Percentiles rank a stretch among this genome's conserved stretches.
Conservation (phyloP, 2,888 invertebrate genomes). For the Scaptomyza tumidula region DNA sequence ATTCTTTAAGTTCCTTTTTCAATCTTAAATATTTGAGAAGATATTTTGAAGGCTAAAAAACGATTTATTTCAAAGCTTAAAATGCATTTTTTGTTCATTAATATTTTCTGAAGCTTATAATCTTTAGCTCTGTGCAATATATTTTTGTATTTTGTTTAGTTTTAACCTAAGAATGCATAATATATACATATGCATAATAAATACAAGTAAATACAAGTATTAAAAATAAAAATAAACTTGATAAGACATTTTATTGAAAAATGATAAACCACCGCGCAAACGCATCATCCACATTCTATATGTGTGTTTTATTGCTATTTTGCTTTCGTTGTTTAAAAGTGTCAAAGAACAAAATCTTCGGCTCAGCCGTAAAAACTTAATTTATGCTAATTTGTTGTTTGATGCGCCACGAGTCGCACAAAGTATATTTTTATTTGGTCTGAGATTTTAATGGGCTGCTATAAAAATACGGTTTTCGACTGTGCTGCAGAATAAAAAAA, state of each 20-base stretch:
- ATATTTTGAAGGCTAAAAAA: too few relatives aligned
- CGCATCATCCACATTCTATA: neutral
- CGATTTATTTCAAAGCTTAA: too few relatives aligned
- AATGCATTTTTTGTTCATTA: too few relatives aligned
- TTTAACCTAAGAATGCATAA: too few relatives aligned
- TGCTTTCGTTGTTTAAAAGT: constrained; percentile 20
- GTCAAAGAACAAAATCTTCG: constrained; percentile 44
- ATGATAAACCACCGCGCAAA: too few relatives aligned
- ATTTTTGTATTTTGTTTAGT: too few relatives aligned
- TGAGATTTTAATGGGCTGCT: constrained; percentile 46
- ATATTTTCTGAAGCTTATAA: too few relatives aligned
- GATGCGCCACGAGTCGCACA: constrained; percentile 11
- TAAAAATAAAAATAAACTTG: neutral
- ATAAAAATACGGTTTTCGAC: constrained; percentile 38
- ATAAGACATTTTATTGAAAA: neutral
- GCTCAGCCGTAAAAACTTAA: constrained; percentile 46
- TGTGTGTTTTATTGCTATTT: constrained; percentile 9
- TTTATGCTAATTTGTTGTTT: constrained; percentile 60
- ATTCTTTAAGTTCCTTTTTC: too few relatives aligned
- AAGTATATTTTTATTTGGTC: constrained; percentile 39
- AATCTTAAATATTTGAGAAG: too few relatives aligned
- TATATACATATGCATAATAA: neutral
- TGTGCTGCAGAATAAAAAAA: constrained; percentile 4
- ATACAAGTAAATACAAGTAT: neutral
- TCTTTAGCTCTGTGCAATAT: too few relatives aligned